Evolutionary conservation across 2,888 invertebrate species (phyloP).

Genomic region (Idaea aversata): DNA sequence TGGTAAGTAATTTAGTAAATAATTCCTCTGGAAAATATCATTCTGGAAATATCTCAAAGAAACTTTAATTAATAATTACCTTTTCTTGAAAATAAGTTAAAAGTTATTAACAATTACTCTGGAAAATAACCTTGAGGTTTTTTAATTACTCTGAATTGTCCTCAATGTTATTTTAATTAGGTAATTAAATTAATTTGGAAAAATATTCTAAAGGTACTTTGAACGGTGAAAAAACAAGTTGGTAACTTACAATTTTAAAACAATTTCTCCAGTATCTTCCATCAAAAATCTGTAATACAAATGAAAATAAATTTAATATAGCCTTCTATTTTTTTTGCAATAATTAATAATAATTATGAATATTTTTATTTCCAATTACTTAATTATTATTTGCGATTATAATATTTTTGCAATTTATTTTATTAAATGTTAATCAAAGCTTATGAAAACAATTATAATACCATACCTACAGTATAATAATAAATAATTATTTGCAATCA

Average conservation of each 20-base stretch:
- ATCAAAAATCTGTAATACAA: conserved; percentile 70
- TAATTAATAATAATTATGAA: background rate
- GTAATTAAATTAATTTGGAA: background rate
- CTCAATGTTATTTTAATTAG: too few species aligned
- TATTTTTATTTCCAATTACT: too few species aligned
- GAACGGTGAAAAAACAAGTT: conserved; percentile 28
- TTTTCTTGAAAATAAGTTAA: background rate
- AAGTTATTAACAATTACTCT: background rate
- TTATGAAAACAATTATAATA: too few species aligned
- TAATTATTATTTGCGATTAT: too few species aligned
- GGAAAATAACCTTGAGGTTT: background rate
- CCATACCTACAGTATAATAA: background rate
- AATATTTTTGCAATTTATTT: too few species aligned
- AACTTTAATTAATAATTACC: background rate
- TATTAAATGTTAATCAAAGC: too few species aligned
- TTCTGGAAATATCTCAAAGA: background rate
- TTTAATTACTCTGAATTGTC: too few species aligned
- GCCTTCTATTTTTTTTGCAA: background rate
- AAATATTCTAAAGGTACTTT: background rate
- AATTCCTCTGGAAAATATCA: too few species aligned
- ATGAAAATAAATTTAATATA: conserved; percentile 28
- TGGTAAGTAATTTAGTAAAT: conserved; percentile 6
- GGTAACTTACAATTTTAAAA: conserved; percentile 51
- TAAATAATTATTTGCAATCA: background rate
- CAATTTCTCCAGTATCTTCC: conserved; percentile 34